These are phyloP conservation scores for Ailuropoda melanoleuca DNA, from an alignment of 2,113 vertebrate species.

Conservation along the genomic window DNA sequence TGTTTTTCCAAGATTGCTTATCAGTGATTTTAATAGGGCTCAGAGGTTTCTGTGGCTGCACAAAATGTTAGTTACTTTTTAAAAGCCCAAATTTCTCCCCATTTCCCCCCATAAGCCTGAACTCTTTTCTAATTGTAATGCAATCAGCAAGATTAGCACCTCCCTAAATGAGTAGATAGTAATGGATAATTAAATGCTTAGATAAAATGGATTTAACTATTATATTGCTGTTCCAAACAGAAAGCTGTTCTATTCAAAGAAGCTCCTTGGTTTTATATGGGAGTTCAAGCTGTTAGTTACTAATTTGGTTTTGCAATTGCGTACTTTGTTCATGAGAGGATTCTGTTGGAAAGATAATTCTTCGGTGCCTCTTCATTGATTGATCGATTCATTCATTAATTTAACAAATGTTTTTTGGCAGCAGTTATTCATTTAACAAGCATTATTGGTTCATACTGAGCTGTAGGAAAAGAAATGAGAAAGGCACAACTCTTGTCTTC, in stretches of 20 bases:
- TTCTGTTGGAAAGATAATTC: slow-evolving; percentile 28
- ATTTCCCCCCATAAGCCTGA: slow-evolving; percentile 12
- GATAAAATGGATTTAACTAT: slow-evolving; percentile 61
- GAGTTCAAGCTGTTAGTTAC: slow-evolving; percentile 55
- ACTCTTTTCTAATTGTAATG: slow-evolving; percentile 62
- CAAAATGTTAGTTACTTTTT: slow-evolving; percentile 75
- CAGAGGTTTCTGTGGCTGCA: slow-evolving; percentile 69
- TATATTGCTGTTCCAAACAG: slow-evolving; percentile 45
- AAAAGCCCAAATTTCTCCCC: slow-evolving; percentile 53
- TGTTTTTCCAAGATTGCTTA: slow-evolving; percentile 78
- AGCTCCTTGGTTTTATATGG: neutral
- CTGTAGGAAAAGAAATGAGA: neutral
- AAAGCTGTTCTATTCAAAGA: slow-evolving; percentile 27
- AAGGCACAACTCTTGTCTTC: neutral
- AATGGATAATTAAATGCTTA: slow-evolving; percentile 72
- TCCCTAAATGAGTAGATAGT: slow-evolving; percentile 56
- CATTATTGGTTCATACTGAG: neutral
- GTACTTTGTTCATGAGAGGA: slow-evolving; percentile 3
- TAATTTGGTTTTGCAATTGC: slow-evolving; percentile 58
- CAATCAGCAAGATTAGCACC: slow-evolving; percentile 55
- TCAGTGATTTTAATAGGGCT: slow-evolving; percentile 75
- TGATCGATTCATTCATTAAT: neutral
- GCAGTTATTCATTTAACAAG: slow-evolving; percentile 30
- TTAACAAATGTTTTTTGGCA: slow-evolving; percentile 8
- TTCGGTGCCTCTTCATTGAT: slow-evolving; percentile 37